A percentile compares a stretch with the other conserved stretches of the same genome.
These are phyloP conservation scores for Oeneis ivallda DNA, from an alignment of 2,888 invertebrate genomes.

Conservation along the genomic window DNA sequence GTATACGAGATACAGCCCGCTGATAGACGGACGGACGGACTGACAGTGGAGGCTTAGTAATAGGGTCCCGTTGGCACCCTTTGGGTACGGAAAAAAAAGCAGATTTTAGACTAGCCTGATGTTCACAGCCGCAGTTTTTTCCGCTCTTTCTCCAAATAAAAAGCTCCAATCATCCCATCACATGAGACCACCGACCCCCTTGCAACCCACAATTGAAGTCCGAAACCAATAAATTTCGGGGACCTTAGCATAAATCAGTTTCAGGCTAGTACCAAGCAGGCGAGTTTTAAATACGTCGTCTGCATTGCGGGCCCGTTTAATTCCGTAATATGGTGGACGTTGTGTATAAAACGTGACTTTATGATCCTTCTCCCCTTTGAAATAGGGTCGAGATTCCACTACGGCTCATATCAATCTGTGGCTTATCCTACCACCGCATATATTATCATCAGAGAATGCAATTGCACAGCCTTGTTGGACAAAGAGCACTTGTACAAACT, in stretches of 20 bases:
- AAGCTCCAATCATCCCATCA: constrained; percentile 18
- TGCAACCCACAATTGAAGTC: constrained; percentile 29
- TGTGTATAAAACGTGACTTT: constrained; percentile 16
- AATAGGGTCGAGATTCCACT: constrained; percentile 19
- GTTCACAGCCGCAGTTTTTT: background rate
- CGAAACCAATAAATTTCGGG: constrained; percentile 41
- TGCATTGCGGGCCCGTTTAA: constrained; percentile 62
- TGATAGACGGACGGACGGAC: no score
- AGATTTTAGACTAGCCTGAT: background rate
- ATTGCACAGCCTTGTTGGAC: constrained; percentile 34
- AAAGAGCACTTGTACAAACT: constrained; percentile 34
- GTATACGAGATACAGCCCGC: no score
- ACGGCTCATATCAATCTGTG: constrained; percentile 19
- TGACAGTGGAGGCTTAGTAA: no score
- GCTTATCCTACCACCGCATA: constrained; percentile 31
- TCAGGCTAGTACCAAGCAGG: constrained; percentile 39
- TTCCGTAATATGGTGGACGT: constrained; percentile 33
- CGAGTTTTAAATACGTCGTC: constrained; percentile 47
- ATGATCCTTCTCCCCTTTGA: constrained; percentile 7
- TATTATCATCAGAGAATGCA: constrained; percentile 36
- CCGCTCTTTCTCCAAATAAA: constrained; percentile 2
- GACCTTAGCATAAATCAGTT: constrained; percentile 46
- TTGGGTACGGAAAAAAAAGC: no score
- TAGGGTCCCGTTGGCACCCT: no score
- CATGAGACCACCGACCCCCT: constrained; percentile 22